These are phyloP conservation scores for Parasteatoda lunata DNA, from an alignment of 2,888 invertebrate species.

Conservation along the genomic window DNA sequence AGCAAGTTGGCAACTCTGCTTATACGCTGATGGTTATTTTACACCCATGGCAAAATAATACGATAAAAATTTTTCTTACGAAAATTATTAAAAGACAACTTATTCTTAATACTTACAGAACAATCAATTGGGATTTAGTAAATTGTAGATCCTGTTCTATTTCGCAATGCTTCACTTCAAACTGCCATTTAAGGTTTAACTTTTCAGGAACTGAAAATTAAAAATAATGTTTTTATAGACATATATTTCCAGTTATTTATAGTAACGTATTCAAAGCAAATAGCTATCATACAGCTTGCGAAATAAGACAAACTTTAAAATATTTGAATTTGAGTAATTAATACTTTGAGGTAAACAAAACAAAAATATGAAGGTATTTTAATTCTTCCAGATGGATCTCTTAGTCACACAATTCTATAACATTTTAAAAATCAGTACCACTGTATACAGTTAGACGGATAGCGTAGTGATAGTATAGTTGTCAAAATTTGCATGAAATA, in stretches of 20 bases:
- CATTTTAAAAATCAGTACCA: no score
- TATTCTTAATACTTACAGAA: constrained; percentile 44
- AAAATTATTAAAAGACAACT: background rate
- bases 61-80: background rate
- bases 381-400: no score
- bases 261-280: background rate
- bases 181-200: constrained; percentile 32
- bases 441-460: no score
- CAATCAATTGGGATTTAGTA: constrained; percentile 22
- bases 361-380: no score
- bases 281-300: no score
- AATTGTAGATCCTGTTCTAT: constrained; percentile 3
- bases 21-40: no score
- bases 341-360: no score
- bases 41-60: background rate
- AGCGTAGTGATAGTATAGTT: no score
- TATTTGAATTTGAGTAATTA: no score
- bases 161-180: constrained; percentile 48
- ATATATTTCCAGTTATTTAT: background rate
- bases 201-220: constrained; percentile 54
- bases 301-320: background rate
- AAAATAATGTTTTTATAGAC: background rate
- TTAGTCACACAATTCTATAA: no score
- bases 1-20: no score
- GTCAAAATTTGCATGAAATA: no score